A percentile compares a stretch with the other conserved stretches of the same genome.
Evolutionary conservation across 2,113 vertebrate genomes (phyloP).

Genomic region (Struthidea cinerea): DNA sequence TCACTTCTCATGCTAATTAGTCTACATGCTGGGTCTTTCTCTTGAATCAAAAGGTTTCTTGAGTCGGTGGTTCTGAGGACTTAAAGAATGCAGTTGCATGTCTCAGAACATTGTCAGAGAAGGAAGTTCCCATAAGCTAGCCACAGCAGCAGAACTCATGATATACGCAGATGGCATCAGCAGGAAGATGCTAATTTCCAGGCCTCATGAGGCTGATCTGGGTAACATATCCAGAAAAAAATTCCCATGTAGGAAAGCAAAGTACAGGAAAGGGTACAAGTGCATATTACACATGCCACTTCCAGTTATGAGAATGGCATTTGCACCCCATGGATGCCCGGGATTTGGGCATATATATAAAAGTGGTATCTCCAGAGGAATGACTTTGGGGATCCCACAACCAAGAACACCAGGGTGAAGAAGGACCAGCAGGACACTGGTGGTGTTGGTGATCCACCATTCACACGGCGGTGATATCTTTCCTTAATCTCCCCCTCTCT

Average conservation of each 20-base stretch:
- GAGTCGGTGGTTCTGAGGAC: background rate
- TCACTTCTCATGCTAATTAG: background rate
- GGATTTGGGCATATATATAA: no score
- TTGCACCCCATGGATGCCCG: background rate
- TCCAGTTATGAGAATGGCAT: background rate
- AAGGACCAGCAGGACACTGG: background rate
- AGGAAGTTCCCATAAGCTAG: background rate
- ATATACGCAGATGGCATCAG: background rate
- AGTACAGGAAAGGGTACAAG: background rate
- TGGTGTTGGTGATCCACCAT: background rate
- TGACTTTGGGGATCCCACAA: background rate
- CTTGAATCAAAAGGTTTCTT: background rate
- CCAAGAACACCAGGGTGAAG: background rate
- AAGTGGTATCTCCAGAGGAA: background rate
- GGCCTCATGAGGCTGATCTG: rapidly evolving
- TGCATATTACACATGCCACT: background rate
- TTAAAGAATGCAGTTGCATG: background rate
- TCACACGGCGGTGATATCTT: no score
- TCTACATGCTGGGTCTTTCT: background rate
- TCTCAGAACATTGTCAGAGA: background rate
- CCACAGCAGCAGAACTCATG: background rate
- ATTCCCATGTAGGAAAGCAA: background rate
- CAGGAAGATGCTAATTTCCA: background rate
- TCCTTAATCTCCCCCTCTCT: background rate
- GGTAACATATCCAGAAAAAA: background rate